Evolutionary conservation across 2,888 invertebrate species (phyloP).

Genomic region (Drosophila formosana): DNA sequence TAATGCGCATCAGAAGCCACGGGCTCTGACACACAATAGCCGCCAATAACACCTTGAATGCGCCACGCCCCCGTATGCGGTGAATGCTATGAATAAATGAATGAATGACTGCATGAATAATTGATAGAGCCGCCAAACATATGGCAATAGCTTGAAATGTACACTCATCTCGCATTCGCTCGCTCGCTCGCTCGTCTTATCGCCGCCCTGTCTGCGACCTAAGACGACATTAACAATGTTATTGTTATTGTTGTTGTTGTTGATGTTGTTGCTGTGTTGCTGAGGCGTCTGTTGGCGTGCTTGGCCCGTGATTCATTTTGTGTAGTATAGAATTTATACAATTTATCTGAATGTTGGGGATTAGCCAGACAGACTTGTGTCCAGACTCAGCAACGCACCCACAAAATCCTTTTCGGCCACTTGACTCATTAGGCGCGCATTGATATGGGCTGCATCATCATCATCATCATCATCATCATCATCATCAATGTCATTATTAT

Average conservation of each 20-base stretch:
- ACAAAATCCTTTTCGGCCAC: constrained; percentile 76
- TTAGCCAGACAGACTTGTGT: constrained; percentile 53
- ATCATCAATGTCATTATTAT: constrained; percentile 29
- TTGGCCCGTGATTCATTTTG: constrained; percentile 71
- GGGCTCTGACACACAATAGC: constrained; percentile 33
- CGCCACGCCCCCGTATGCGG: constrained; percentile 59
- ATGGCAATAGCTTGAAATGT: constrained; percentile 56
- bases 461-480: constrained; percentile 32
- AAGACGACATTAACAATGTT: constrained; percentile 67
- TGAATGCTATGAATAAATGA: constrained; percentile 48
- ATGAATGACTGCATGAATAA: constrained; percentile 60
- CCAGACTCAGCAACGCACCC: constrained; percentile 57
- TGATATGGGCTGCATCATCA: constrained; percentile 60
- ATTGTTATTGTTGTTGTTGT: constrained; percentile 41
- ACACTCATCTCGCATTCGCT: constrained; percentile 56
- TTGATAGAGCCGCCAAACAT: constrained; percentile 61
- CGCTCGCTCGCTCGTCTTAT: constrained; percentile 53
- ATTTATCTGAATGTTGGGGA: constrained; percentile 75
- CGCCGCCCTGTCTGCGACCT: constrained; percentile 65
- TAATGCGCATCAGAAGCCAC: constrained; percentile 49
- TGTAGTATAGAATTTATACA: constrained; percentile 65
- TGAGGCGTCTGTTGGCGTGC: constrained; percentile 29
- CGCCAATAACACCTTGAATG: constrained; percentile 39
- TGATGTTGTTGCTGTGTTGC: constrained; percentile 32
- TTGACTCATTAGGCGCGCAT: constrained; percentile 80